These are phyloP conservation scores for Boleophthalmus pectinirostris DNA, from an alignment of 2,113 vertebrate genomes.

Conservation along the genomic window DNA sequence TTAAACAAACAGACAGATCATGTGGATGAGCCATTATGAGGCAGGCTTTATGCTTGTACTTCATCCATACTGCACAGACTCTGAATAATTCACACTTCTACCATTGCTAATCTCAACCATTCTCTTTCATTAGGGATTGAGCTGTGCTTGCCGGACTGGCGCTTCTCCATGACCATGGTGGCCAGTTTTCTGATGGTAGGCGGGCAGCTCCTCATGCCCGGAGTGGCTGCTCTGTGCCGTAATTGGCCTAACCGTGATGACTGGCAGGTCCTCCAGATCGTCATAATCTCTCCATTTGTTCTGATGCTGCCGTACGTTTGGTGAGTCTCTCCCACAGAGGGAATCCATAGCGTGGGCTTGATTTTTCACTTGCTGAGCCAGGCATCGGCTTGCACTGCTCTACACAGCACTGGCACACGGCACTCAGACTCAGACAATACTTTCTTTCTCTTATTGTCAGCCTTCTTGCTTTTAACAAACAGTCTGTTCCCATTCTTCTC, in stretches of 20 bases:
- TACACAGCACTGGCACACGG: constrained; percentile 32
- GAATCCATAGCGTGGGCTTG: constrained; percentile 33
- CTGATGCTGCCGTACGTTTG: constrained; percentile 92
- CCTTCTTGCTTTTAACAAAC: constrained; percentile 22
- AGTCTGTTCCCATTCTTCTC: neutral
- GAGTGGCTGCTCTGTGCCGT: constrained; percentile 88
- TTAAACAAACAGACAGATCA: constrained; percentile 47
- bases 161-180: constrained; percentile 97
- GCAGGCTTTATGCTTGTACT: constrained; percentile 15
- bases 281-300: constrained; percentile 95
- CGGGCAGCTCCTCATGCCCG: constrained; percentile 94
- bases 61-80: constrained; percentile 1
- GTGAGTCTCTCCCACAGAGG: constrained; percentile 81
- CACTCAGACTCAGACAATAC: constrained; percentile 51
- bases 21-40: constrained; percentile 9
- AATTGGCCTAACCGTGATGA: constrained; percentile 76
- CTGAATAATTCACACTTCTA: constrained; percentile 20
- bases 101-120: constrained; percentile 1
- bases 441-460: constrained; percentile 57
- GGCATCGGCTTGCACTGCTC: constrained; percentile 63
- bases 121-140: constrained; percentile 85
- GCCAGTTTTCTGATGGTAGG: constrained; percentile 92
- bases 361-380: constrained; percentile 47
- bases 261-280: constrained; percentile 94
- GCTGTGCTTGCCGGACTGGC: constrained; percentile 89